Percentiles rank a stretch among this genome's conserved stretches.
Conservation (phyloP, 2,888 invertebrate species). For the Meiosimyza decipiens region DNA sequence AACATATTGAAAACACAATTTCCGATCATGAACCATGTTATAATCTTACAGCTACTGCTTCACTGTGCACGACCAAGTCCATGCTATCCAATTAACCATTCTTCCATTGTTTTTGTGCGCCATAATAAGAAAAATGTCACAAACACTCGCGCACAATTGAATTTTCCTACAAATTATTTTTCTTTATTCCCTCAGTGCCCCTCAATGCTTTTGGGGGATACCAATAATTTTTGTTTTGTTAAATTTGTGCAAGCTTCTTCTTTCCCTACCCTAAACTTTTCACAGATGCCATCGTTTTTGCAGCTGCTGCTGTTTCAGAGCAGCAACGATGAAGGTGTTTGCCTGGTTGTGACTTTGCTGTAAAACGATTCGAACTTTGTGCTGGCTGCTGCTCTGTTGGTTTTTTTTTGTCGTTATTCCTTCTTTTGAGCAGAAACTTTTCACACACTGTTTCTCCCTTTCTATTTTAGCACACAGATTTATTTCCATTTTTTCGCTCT, state of each 20-base stretch:
- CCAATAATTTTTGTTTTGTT: slow-evolving; percentile 13
- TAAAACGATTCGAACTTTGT: slow-evolving; percentile 33
- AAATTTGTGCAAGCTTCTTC: no score
- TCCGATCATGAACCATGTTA: no score
- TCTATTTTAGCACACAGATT: not conserved
- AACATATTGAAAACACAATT: no score
- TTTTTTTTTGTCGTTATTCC: not conserved
- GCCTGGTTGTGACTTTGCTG: slow-evolving; percentile 32
- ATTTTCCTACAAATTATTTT: slow-evolving; percentile 13
- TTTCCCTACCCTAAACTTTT: not conserved
- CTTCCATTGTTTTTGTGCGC: not conserved
- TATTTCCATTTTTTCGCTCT: not conserved
- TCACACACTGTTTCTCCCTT: not conserved
- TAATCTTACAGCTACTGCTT: no score
- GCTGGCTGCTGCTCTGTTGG: not conserved
- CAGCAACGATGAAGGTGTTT: slow-evolving; percentile 16
- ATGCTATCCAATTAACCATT: not conserved
- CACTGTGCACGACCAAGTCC: no score
- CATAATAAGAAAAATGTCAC: slow-evolving; percentile 30
- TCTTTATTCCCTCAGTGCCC: not conserved
- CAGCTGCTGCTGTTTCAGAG: not conserved
- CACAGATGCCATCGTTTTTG: no score
- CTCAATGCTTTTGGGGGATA: not conserved
- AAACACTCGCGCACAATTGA: slow-evolving; percentile 31
- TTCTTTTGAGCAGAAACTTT: not conserved